Evolutionary conservation across 2,113 vertebrate genomes (phyloP).

Genomic region (Lates calcarifer): DNA sequence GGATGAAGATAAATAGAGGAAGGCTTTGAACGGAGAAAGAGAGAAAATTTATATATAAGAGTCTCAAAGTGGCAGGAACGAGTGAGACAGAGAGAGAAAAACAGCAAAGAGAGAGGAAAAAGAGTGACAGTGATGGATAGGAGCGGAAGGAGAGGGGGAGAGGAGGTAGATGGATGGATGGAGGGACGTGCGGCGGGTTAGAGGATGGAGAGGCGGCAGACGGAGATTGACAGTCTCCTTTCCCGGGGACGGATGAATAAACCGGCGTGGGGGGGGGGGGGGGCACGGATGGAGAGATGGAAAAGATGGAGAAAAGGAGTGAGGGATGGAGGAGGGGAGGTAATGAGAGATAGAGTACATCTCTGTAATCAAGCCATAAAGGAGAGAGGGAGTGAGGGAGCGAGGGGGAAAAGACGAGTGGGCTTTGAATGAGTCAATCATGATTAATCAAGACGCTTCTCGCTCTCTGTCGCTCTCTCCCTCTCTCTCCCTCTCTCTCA

Average conservation of each 20-base stretch:
- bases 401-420: constrained; percentile 67
- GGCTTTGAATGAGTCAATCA: constrained; percentile 85
- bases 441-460: constrained; percentile 84
- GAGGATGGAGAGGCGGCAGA: constrained; percentile 62
- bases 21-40: constrained; percentile 41
- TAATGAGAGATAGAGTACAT: constrained; percentile 72
- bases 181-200: constrained; percentile 42
- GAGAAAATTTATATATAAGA: constrained; percentile 25
- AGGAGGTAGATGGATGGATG: constrained; percentile 58
- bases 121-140: constrained; percentile 64
- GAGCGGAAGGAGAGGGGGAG: constrained; percentile 51
- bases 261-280: constrained; percentile 51
- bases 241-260: constrained; percentile 77
- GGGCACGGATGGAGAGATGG: constrained; percentile 41
- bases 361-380: constrained; percentile 81
- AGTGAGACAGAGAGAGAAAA: constrained; percentile 45
- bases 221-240: constrained; percentile 78
- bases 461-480: constrained; percentile 61
- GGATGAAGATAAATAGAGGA: constrained; percentile 62
- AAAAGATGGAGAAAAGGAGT: constrained; percentile 26
- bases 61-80: constrained; percentile 59
- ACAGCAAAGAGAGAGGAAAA: constrained; percentile 9
- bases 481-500: constrained; percentile 21
- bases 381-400: constrained; percentile 65
- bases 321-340: constrained; percentile 56